phyloP scores from a whole-genome alignment of 2,888 invertebrate genomes.

The Cheilosia vernalis region DNA sequence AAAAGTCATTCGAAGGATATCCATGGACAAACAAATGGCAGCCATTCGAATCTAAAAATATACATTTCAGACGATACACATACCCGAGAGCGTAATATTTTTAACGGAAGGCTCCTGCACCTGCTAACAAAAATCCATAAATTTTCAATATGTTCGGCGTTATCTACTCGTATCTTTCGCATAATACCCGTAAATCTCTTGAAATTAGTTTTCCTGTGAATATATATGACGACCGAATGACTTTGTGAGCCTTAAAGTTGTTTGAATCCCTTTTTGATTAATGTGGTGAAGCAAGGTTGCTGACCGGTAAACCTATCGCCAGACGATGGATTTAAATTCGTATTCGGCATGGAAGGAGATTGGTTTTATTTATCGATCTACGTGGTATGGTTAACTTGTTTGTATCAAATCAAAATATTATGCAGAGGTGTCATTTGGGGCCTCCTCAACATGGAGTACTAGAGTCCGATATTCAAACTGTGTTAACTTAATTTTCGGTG shows the following conservation, averaged over 20 bases:
- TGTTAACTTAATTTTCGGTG: no score
- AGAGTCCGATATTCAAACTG: no score
- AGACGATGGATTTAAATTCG: not conserved
- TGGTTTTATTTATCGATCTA: no score
- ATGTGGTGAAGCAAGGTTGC: not conserved
- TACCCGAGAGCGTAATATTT: not conserved
- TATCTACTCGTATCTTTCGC: not conserved
- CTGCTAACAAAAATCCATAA: conserved; percentile 6
- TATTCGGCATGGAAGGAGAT: no score
- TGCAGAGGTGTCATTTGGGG: no score
- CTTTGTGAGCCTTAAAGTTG: not conserved
- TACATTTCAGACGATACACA: not conserved
- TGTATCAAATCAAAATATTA: no score
- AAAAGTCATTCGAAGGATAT: not conserved
- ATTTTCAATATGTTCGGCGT: conserved; percentile 20
- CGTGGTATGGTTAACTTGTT: no score
- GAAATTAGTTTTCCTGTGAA: conserved; percentile 30
- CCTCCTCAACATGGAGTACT: no score
- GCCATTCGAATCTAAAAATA: conserved; percentile 2
- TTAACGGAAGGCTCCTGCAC: not conserved
- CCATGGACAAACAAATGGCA: not conserved
- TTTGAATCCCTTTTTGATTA: conserved; percentile 24
- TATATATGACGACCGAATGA: not conserved
- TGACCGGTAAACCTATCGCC: not conserved
- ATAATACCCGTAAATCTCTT: conserved; percentile 12